phyloP scores from a whole-genome alignment of 2,113 vertebrate genomes.

The Hassar affinis region DNA sequence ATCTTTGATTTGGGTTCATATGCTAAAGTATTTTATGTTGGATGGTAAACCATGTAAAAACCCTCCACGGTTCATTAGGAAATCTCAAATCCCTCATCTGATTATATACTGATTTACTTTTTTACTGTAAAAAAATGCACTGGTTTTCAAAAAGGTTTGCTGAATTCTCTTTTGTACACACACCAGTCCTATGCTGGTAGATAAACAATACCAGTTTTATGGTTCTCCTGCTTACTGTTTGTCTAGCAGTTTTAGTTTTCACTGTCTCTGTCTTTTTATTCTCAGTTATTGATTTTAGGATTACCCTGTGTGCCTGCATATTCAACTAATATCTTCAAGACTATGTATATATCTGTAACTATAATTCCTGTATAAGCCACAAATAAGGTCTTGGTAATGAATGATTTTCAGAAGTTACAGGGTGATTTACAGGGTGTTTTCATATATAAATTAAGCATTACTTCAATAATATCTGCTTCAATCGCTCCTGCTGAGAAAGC shows the following conservation, averaged over 20 bases:
- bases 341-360: too few species aligned
- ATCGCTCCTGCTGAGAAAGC: neutral
- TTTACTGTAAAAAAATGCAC: neutral
- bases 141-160: neutral
- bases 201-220: neutral
- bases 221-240: neutral
- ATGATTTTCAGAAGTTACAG: neutral
- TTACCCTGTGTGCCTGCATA: neutral
- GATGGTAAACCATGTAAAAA: neutral
- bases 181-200: neutral
- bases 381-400: neutral
- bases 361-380: neutral
- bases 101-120: neutral
- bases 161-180: neutral
- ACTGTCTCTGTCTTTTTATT: neutral
- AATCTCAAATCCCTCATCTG: neutral
- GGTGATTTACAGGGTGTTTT: neutral
- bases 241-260: neutral
- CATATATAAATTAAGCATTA: neutral
- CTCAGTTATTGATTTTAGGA: neutral
- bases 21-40: neutral
- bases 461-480: neutral
- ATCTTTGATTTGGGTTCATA: neutral
- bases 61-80: neutral
- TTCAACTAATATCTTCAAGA: slow-evolving; percentile 5